Evolutionary conservation across 2,888 invertebrate genomes (phyloP), one percentile per base, ranked within the genome.

Genomic region (Acrobasis repandana): DNA sequence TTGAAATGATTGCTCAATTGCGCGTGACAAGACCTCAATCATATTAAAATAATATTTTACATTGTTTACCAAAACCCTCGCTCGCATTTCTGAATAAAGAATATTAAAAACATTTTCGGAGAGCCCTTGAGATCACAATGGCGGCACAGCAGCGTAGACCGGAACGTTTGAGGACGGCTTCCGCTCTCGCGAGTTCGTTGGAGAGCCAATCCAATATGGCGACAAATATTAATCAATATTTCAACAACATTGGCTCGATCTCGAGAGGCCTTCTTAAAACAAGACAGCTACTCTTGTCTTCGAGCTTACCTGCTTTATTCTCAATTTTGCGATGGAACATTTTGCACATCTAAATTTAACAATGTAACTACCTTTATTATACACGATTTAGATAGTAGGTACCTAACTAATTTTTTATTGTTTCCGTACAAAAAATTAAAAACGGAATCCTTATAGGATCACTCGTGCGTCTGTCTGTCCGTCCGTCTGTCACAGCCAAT

Each of bases 191-290:
- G 79, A 73, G 76, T 75, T 79, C 79, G 80, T 78, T 75, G 76
- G 76, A 90, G 90, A 73, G 84, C 77, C 82, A 82, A 85, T 84
- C 84, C 85, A 86, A 86, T 73, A 88, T 86, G 91, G 90, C 90
- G 86, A 91, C 92, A 93, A n/a, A 93, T 91, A 92, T 93, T 92
- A 92, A 92, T 92, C 92, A 92, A 92, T 93, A 88, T 93, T 92
- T 93, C 92, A 93, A 93, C 90, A 92, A 92, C 82, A 92, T 83
- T 83, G 83, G 80, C 67, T 72, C 76, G 73, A 71, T 65, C 68
- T 75, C 65, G 74, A 84, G 85, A 69, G 80, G 69, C 67, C 67
- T 80, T 69, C 84, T 88, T 72, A 80, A 86, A 81, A 86, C 77
- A 83, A 85, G 77, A 83, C 84, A 75, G 73, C 83, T 83, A 84